These are phyloP conservation scores for Premnoplex brunnescens DNA, from an alignment of 2,797 vertebrate species.

Conservation along the genomic window DNA sequence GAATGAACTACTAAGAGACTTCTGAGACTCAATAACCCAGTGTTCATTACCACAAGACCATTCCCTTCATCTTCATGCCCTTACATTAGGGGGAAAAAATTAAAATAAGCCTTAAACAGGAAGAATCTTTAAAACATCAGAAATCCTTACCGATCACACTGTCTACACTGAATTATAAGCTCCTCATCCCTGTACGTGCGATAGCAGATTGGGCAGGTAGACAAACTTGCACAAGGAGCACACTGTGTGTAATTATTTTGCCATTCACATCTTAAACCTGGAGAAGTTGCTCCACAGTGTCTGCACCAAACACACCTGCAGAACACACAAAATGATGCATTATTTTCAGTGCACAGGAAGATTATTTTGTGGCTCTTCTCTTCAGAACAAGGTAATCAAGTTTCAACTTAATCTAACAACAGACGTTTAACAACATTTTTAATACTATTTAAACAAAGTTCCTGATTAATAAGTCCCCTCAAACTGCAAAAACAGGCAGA, in stretches of 20 bases:
- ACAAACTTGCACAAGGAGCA: constrained; percentile 92
- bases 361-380: background rate
- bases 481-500: background rate
- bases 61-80: background rate
- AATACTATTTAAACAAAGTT: background rate
- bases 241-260: constrained; percentile 99
- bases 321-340: constrained; percentile 9
- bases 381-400: background rate
- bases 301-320: constrained; percentile 96
- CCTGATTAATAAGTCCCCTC: background rate
- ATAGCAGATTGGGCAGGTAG: constrained; percentile 88
- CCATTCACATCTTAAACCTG: constrained; percentile 95
- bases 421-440: background rate
- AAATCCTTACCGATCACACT: constrained; percentile 90
- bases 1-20: background rate
- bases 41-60: constrained; percentile 7
- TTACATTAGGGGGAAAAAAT: background rate
- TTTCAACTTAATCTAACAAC: background rate
- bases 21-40: background rate
- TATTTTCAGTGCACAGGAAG: background rate
- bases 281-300: constrained; percentile 93
- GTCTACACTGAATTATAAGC: constrained; percentile 93
- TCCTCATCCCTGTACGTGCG: constrained; percentile 92
- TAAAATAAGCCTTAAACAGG: background rate
- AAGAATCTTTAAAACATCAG: background rate